A percentile compares a stretch with the other conserved stretches of the same genome.
These are phyloP conservation scores for Porites evermanni DNA, from an alignment of 92 coral and sea anemone genomes.

Conservation along the genomic window DNA sequence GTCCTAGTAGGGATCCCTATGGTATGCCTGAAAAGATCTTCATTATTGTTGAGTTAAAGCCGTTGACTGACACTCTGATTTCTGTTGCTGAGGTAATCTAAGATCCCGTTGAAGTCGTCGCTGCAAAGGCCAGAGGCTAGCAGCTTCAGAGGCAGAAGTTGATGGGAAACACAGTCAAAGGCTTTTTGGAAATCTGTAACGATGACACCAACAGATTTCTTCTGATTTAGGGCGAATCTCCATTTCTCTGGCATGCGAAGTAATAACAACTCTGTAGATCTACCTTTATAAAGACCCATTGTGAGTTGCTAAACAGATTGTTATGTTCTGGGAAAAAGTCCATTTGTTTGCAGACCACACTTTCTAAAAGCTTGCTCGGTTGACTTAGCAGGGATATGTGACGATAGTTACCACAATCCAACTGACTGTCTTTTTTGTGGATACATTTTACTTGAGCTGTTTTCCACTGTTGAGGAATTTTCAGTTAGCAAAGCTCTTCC, in stretches of 20 bases:
- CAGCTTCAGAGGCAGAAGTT: too few species aligned
- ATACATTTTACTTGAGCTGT: conserved; percentile 29
- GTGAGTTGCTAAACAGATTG: conserved; percentile 8
- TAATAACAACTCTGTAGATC: conserved; percentile 34
- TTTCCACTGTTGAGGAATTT: conserved; percentile 44
- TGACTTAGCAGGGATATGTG: conserved; percentile 9
- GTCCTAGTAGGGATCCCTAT: not conserved
- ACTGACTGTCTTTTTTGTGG: conserved; percentile 36
- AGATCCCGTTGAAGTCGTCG: too few species aligned
- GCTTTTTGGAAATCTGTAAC: too few species aligned
- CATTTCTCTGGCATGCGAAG: conserved; percentile 26
- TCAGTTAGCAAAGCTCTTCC: conserved; percentile 40
- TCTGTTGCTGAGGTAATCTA: too few species aligned
- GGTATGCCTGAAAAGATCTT: too few species aligned
- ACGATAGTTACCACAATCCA: conserved; percentile 44
- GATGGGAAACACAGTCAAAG: too few species aligned
- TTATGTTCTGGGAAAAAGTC: conserved; percentile 31
- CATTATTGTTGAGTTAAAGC: too few species aligned
- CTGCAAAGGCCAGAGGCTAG: too few species aligned
- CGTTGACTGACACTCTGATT: too few species aligned
- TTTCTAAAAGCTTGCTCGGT: conserved; percentile 48
- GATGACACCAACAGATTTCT: conserved; percentile 14
- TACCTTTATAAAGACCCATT: conserved; percentile 26
- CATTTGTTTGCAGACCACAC: conserved; percentile 36
- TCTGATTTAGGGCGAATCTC: conserved; percentile 22